A percentile compares a stretch with the other conserved stretches of the same genome.
Conservation (phyloP, 2,888 invertebrate genomes). For the Macropis europaea region DNA sequence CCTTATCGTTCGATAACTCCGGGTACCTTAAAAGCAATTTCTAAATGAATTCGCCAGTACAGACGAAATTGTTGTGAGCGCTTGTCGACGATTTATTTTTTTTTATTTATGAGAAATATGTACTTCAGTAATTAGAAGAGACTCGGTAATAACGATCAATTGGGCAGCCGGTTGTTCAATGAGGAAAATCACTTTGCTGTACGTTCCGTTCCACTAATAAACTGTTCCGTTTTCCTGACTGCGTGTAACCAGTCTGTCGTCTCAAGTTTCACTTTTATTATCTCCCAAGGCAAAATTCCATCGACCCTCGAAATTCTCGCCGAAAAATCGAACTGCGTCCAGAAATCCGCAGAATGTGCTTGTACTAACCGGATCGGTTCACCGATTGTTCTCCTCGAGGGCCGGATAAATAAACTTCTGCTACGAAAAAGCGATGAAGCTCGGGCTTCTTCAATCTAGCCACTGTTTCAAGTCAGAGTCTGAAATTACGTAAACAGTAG, state of each 20-base stretch:
- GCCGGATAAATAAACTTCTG: no score
- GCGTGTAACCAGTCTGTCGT: slow-evolving; percentile 25
- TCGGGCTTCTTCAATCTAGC: no score
- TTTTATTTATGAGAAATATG: no score
- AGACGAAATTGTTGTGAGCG: not conserved
- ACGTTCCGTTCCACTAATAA: slow-evolving; percentile 34
- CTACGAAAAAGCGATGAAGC: no score
- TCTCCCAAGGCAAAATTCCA: not conserved
- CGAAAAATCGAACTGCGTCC: not conserved
- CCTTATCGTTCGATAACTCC: not conserved
- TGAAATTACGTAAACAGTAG: no score
- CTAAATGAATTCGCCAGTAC: no score
- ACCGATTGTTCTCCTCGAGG: no score
- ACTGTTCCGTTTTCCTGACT: slow-evolving; percentile 25
- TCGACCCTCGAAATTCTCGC: not conserved
- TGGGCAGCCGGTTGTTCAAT: not conserved
- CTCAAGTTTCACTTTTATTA: slow-evolving; percentile 41
- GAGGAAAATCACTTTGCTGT: slow-evolving; percentile 3
- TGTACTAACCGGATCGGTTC: no score
- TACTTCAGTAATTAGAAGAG: no score
- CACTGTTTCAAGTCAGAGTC: slow-evolving; percentile 21
- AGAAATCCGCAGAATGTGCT: not conserved
- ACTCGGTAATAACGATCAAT: no score
- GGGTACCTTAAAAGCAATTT: no score
- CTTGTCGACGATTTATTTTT: no score